Evolutionary conservation across 1,140 invertebrate species (phyloP).

Genomic region (Drosophila lini): DNA sequence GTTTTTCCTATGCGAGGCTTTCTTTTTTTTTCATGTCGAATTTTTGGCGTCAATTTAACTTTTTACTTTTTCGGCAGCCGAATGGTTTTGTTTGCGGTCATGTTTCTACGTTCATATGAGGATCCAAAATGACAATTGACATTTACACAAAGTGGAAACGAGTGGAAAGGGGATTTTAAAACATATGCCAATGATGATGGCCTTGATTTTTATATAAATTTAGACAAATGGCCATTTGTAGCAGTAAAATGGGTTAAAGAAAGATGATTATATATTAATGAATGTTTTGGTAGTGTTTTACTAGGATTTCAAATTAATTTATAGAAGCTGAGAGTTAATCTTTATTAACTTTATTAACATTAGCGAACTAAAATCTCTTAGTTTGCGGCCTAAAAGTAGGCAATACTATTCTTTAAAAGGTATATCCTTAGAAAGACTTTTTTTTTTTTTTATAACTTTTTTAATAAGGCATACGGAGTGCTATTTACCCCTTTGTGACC

Average conservation of each 20-base stretch:
- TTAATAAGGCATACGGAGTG: no score
- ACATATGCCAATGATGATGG: constrained; percentile 1
- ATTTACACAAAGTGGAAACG: neutral
- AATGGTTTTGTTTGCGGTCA: constrained; percentile 45
- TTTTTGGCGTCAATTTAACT: constrained; percentile 54
- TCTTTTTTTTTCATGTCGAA: constrained; percentile 18
- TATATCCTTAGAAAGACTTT: no score
- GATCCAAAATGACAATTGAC: constrained; percentile 22
- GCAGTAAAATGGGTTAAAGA: neutral
- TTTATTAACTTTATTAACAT: no score
- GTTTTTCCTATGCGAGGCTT: constrained; percentile 53
- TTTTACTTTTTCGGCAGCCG: constrained; percentile 17
- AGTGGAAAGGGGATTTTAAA: neutral
- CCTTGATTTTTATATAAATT: constrained; percentile 11
- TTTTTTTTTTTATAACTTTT: no score
- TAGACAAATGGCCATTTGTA: constrained; percentile 1
- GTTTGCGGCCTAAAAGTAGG: neutral
- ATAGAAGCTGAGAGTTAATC: no score
- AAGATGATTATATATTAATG: neutral
- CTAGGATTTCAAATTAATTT: no score
- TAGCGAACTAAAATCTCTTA: neutral
- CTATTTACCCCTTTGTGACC: no score
- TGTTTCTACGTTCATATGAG: constrained; percentile 30
- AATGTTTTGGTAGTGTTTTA: neutral
- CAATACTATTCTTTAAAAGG: neutral